Evolutionary conservation across 2,888 invertebrate species (phyloP).

Genomic region (Aspidiotus destructor): DNA sequence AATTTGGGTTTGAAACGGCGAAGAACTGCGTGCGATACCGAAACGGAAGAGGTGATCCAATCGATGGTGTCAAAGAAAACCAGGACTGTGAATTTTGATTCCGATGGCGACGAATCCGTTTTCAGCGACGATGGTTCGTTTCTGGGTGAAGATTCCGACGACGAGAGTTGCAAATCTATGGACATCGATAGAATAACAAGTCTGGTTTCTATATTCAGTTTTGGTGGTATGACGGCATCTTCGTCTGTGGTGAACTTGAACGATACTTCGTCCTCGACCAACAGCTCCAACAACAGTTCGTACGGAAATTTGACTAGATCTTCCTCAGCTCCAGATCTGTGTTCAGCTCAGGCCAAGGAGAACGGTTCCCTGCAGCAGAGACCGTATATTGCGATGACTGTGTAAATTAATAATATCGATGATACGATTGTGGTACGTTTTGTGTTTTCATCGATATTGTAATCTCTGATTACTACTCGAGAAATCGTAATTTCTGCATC

Average conservation of each 20-base stretch:
- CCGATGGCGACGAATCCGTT: conserved; percentile 44
- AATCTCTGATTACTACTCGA: background rate
- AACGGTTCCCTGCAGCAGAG: conserved; percentile 45
- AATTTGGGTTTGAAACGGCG: conserved; percentile 43
- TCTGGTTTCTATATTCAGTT: conserved; percentile 51
- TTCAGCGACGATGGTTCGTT: conserved; percentile 40
- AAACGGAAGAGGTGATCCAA: conserved; percentile 49
- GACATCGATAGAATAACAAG: conserved; percentile 52
- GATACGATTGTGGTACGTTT: background rate
- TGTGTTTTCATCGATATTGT: background rate
- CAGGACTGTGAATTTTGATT: conserved; percentile 38
- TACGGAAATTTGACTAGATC: conserved; percentile 43
- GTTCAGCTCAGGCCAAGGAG: conserved; percentile 48
- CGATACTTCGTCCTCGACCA: conserved; percentile 30
- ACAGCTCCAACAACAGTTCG: conserved; percentile 31
- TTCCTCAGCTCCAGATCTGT: conserved; percentile 48
- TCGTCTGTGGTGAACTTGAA: conserved; percentile 16
- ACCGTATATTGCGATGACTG: conserved; percentile 49
- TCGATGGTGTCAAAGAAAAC: conserved; percentile 48
- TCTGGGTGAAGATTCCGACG: conserved; percentile 10
- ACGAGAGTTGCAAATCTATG: conserved; percentile 41
- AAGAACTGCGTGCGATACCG: conserved; percentile 47
- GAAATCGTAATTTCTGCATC: no score
- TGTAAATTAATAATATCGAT: conserved; percentile 40
- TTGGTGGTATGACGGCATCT: conserved; percentile 42